phyloP scores from a whole-genome alignment of 2,888 invertebrate species.

The Drosophila mimica region DNA sequence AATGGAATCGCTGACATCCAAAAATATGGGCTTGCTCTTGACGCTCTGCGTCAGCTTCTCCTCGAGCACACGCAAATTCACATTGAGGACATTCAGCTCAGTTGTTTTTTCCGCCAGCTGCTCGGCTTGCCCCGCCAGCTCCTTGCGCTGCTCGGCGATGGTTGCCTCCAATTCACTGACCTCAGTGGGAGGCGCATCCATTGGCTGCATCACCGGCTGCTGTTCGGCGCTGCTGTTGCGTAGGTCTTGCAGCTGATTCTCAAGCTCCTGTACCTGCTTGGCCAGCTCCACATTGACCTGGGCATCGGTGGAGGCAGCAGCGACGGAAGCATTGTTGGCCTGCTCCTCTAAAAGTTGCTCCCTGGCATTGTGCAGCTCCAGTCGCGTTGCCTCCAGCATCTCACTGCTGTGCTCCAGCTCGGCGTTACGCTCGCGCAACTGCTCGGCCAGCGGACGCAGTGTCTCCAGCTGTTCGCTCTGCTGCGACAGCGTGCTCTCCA shows the following conservation, averaged over 20 bases:
- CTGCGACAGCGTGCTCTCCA: constrained; percentile 41
- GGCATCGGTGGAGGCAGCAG: constrained; percentile 48
- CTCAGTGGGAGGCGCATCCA: constrained; percentile 74
- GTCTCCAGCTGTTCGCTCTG: constrained; percentile 13
- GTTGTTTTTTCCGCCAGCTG: constrained; percentile 86
- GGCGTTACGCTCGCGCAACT: constrained; percentile 88
- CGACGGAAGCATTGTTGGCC: constrained; percentile 1
- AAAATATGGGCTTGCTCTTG: constrained; percentile 80
- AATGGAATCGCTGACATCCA: constrained; percentile 49
- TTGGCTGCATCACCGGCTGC: constrained; percentile 81
- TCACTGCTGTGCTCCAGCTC: constrained; percentile 88
- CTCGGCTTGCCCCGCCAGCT: constrained; percentile 87
- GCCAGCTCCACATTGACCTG: constrained; percentile 80
- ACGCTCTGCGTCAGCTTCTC: constrained; percentile 81
- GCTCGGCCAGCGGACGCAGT: constrained; percentile 42
- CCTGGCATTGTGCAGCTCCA: constrained; percentile 84
- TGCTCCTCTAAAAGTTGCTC: constrained; percentile 72
- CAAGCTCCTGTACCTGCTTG: constrained; percentile 77
- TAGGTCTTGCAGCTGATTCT: constrained; percentile 54
- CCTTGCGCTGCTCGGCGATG: constrained; percentile 85
- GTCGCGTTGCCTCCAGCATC: constrained; percentile 85
- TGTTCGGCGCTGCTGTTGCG: constrained; percentile 21
- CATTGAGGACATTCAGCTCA: constrained; percentile 86
- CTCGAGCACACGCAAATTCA: constrained; percentile 83
- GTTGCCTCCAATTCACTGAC: constrained; percentile 85